Evolutionary conservation across 2,888 invertebrate genomes (phyloP).

Genomic region (Thymelicus acteon): DNA sequence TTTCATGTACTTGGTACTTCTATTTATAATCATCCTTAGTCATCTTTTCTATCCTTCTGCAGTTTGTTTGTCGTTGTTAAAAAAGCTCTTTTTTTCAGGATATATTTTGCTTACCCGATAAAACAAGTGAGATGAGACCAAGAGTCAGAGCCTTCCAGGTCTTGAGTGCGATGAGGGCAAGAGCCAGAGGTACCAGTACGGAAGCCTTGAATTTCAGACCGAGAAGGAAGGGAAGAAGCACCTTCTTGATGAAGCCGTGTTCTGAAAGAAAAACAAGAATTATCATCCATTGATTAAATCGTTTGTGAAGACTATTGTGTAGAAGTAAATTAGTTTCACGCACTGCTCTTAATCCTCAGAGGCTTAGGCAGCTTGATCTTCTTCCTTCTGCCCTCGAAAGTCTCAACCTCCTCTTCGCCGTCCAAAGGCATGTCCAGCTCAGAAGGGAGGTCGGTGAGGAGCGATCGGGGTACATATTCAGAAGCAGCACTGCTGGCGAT

Average conservation of each 20-base stretch:
- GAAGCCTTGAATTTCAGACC: slow-evolving; percentile 95
- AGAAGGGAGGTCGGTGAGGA: slow-evolving; percentile 86
- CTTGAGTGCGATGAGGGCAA: slow-evolving; percentile 93
- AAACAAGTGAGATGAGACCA: slow-evolving; percentile 92
- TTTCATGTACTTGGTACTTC: no score
- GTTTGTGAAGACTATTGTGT: not conserved
- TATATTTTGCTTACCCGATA: slow-evolving; percentile 86
- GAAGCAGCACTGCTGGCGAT: slow-evolving; percentile 83
- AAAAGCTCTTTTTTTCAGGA: not conserved
- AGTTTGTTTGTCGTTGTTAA: not conserved
- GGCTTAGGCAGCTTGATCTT: slow-evolving; percentile 82
- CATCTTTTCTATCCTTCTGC: no score
- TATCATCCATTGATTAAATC: not conserved
- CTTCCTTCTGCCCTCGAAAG: slow-evolving; percentile 79
- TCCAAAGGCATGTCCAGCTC: slow-evolving; percentile 90
- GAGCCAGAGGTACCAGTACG: slow-evolving; percentile 91
- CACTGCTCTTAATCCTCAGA: slow-evolving; percentile 81
- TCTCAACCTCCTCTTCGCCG: slow-evolving; percentile 76
- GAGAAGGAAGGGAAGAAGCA: slow-evolving; percentile 92
- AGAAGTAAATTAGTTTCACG: slow-evolving; percentile 46
- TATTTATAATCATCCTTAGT: no score
- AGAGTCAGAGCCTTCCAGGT: slow-evolving; percentile 96
- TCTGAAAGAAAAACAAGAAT: slow-evolving; percentile 80
- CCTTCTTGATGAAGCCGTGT: slow-evolving; percentile 92
- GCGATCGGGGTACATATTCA: slow-evolving; percentile 86